Evolutionary conservation across 2,888 invertebrate genomes (phyloP).

Genomic region (Darwinula stevensoni): DNA sequence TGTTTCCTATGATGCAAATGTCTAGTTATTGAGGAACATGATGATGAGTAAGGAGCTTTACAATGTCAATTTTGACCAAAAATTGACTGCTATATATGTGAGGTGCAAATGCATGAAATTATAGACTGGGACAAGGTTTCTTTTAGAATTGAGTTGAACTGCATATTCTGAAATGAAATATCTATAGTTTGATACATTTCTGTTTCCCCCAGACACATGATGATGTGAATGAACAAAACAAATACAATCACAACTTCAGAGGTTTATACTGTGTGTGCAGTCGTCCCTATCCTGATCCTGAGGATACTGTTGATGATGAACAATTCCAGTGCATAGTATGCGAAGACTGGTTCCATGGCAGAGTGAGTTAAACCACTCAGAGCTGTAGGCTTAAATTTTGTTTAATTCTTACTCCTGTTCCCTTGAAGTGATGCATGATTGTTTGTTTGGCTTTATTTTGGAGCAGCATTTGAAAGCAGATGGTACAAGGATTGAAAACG

Average conservation of each 20-base stretch:
- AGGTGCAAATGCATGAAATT: too few species aligned
- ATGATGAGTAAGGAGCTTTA: too few species aligned
- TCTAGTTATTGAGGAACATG: too few species aligned
- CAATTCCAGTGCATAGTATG: conserved; percentile 59
- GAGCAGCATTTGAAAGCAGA: too few species aligned
- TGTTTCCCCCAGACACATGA: conserved; percentile 25
- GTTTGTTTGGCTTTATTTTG: too few species aligned
- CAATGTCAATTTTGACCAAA: too few species aligned
- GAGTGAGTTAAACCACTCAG: conserved; percentile 20
- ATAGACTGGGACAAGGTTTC: background rate
- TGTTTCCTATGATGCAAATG: too few species aligned
- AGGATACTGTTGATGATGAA: conserved; percentile 42
- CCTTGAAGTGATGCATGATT: too few species aligned
- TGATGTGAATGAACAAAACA: conserved; percentile 34
- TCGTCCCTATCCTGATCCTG: conserved; percentile 80
- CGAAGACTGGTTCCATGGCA: conserved; percentile 88
- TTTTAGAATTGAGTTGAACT: conserved; percentile 5
- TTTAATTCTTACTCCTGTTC: too few species aligned
- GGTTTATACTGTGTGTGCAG: conserved; percentile 73
- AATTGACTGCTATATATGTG: too few species aligned
- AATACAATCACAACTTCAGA: conserved; percentile 76
- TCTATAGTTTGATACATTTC: conserved; percentile 4
- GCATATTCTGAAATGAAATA: too few species aligned
- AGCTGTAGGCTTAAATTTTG: conserved; percentile 1
- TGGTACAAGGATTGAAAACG: conserved; percentile 23